Evolutionary conservation across 2,113 vertebrate genomes (phyloP), one percentile per base, ranked within the genome.

Genomic region (Cariama cristata): DNA sequence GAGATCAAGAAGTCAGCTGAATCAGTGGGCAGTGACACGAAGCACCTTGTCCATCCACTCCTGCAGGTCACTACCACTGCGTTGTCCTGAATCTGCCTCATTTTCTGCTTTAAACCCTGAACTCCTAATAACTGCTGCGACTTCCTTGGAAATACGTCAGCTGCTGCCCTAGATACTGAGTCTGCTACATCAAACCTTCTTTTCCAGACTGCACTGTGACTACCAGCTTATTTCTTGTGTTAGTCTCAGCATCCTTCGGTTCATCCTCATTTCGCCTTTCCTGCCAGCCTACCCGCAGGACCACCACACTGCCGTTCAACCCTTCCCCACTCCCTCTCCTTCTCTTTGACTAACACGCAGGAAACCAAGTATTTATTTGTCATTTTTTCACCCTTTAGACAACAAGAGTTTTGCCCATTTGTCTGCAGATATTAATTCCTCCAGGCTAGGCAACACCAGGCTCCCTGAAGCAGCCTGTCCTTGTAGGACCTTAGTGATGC

Each of bases 91-190:
- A 12, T 28, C 76, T 40, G 76, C 93, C 79, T 86, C 16, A 0
- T 64, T 18, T 44, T 11, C 93, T 44, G 35, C 75, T 56, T 4
- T 18, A 35, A 75, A 21, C 66, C 66, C 58, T 2, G 24, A 79
- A 60, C 79, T 59, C n/a, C 69, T 3, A 24, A 15, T 27, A 47
- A 68, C 38, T 14, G 86, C 95, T 86, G 40, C 22, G 79, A 23
- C 53, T 86, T 44, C 72, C 79, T 44, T 14, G 56, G 32, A 50
- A 59, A 17, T 33, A 42, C 79, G 49, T 89, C 95, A 95, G 83
- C 83, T 2, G 82, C 95, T 93, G 96, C 92, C 95, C 96, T 32
- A 91, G 75, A 94, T 86, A 68, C 86, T 1, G 8, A 38, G 32
- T 3, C 89, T 72, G 93, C 79, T 17, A 27, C 20, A 14, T 74